A percentile compares a stretch with the other conserved stretches of the same genome.
Evolutionary conservation across 2,113 vertebrate species (phyloP).

Genomic region (Actenoides lindsayi): DNA sequence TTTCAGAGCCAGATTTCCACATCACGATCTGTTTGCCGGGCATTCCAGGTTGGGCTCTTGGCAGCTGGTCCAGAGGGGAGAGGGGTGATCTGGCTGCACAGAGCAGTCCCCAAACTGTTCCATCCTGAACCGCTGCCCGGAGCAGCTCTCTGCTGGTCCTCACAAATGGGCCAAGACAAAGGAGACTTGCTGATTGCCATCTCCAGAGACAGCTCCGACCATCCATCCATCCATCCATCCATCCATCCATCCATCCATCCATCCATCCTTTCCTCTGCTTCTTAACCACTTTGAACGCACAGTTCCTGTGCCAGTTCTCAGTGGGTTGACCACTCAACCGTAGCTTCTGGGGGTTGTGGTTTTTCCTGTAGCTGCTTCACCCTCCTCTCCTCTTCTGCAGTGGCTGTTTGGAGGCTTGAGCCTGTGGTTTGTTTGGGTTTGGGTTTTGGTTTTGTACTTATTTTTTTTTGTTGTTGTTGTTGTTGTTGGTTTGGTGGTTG

Average conservation of each 20-base stretch:
- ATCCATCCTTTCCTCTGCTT: background rate
- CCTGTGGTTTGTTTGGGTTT: background rate
- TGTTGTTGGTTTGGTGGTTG: no score
- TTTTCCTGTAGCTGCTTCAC: background rate
- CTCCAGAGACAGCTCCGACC: background rate
- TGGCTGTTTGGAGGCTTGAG: background rate
- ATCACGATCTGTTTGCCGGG: rapidly evolving
- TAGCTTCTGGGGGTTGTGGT: background rate
- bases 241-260: no score
- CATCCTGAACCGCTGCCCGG: rapidly evolving
- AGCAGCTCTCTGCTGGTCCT: background rate
- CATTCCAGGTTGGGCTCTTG: background rate
- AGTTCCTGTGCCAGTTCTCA: rapidly evolving
- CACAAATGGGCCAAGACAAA: background rate
- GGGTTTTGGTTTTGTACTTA: no score
- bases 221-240: background rate
- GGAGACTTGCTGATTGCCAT: background rate
- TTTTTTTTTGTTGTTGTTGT: no score
- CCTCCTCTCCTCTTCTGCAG: background rate
- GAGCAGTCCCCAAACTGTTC: background rate
- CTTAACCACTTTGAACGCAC: rapidly evolving
- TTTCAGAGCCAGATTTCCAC: background rate
- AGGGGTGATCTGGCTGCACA: background rate
- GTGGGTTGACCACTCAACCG: background rate
- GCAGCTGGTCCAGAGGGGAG: background rate